These are phyloP conservation scores for Euura lappo DNA, from an alignment of 1,140 invertebrate species.

Conservation along the genomic window DNA sequence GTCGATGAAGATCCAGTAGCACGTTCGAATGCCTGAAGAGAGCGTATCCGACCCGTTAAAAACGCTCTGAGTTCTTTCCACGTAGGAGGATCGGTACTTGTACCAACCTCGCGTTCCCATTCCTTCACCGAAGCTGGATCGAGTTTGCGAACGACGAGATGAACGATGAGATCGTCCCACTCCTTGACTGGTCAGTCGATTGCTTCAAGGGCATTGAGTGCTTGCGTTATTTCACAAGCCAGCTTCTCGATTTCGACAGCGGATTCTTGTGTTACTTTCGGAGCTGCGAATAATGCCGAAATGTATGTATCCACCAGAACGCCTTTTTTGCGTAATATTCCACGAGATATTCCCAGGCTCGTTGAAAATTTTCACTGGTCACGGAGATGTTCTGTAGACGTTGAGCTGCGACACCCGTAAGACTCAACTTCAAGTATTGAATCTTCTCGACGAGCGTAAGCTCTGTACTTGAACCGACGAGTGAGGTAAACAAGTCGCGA, in stretches of 20 bases:
- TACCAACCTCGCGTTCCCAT: slow-evolving; percentile 25
- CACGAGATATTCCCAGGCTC: slow-evolving; percentile 29
- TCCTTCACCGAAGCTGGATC: slow-evolving; percentile 24
- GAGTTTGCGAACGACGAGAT: slow-evolving; percentile 26
- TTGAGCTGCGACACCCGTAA: slow-evolving; percentile 24
- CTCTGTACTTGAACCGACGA: slow-evolving; percentile 20
- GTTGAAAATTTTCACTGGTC: slow-evolving; percentile 25
- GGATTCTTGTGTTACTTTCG: slow-evolving; percentile 23
- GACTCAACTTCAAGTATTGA: slow-evolving; percentile 21
- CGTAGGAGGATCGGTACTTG: slow-evolving; percentile 22
- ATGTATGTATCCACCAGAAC: slow-evolving; percentile 31
- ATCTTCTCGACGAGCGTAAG: slow-evolving; percentile 24
- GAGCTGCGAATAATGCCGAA: slow-evolving; percentile 25
- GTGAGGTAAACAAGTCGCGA: slow-evolving; percentile 28
- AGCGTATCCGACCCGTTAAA: too few species aligned
- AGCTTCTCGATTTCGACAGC: slow-evolving; percentile 22
- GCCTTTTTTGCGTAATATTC: slow-evolving; percentile 28
- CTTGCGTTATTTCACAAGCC: slow-evolving; percentile 25
- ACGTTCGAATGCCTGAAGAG: neutral
- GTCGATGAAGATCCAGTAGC: neutral
- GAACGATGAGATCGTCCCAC: slow-evolving; percentile 30
- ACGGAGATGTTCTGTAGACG: slow-evolving; percentile 27
- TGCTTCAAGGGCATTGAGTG: slow-evolving; percentile 24
- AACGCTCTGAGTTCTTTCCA: neutral
- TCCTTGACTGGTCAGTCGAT: slow-evolving; percentile 21